Percentiles rank a stretch among this genome's conserved stretches.
Conservation (phyloP, 2,888 invertebrate species). For the Chesias legatella region DNA sequence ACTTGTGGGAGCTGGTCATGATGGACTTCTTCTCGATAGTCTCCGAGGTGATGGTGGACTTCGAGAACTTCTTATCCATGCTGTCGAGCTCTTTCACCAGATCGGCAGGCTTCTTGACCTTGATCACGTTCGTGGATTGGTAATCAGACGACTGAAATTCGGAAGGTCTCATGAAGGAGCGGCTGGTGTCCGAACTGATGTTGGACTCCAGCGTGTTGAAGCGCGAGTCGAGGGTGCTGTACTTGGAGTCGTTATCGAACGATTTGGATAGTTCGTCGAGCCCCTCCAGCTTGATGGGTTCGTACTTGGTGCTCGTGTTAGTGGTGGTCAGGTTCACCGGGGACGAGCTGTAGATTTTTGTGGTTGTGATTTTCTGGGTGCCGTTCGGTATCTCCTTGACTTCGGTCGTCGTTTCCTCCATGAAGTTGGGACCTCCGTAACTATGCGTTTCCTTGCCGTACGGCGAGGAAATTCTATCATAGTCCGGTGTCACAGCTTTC, state of each 20-base stretch:
- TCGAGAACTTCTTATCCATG: conserved; percentile 83
- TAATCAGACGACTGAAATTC: conserved; percentile 70
- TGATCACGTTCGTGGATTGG: conserved; percentile 49
- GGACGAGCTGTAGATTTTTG: conserved; percentile 79
- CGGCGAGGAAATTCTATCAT: conserved; percentile 65
- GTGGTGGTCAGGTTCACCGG: conserved; percentile 76
- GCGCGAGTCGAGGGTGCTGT: conserved; percentile 70
- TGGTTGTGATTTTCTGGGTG: conserved; percentile 78
- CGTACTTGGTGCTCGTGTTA: conserved; percentile 72
- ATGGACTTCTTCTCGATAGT: conserved; percentile 85
- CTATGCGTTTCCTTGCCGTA: conserved; percentile 65
- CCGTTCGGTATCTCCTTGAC: conserved; percentile 79
- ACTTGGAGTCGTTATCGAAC: conserved; percentile 73
- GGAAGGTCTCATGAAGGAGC: conserved; percentile 74
- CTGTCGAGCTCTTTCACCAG: conserved; percentile 75
- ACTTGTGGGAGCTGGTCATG: conserved; percentile 82
- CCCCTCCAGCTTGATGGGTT: conserved; percentile 69
- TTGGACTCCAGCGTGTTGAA: conserved; percentile 71
- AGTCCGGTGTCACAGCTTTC: conserved; percentile 64
- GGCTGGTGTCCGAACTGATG: conserved; percentile 70
- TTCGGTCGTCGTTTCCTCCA: conserved; percentile 75
- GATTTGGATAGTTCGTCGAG: conserved; percentile 76
- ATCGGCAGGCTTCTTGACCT: conserved; percentile 61
- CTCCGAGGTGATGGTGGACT: conserved; percentile 85
- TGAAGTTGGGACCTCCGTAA: conserved; percentile 68